Conservation (phyloP, 1,140 invertebrate genomes). For the Bombus waltoni region DNA sequence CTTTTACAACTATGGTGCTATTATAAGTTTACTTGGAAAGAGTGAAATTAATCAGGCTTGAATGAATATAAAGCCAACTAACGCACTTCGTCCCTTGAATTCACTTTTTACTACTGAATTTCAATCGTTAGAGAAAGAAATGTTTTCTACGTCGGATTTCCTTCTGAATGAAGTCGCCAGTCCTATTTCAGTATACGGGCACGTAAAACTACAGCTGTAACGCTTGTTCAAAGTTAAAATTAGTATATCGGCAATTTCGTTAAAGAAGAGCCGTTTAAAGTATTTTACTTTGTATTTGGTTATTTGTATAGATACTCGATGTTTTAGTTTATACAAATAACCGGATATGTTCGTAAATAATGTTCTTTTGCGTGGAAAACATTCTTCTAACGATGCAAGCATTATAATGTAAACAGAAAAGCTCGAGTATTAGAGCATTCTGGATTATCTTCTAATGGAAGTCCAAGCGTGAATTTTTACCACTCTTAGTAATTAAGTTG, state of each 20-base stretch:
- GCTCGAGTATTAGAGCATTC: neutral
- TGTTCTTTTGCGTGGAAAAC: neutral
- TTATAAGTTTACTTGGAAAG: slow-evolving; percentile 13
- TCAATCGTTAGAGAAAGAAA: neutral
- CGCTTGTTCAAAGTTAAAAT: neutral
- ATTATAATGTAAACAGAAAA: neutral
- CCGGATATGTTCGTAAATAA: neutral
- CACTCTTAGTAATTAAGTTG: neutral
- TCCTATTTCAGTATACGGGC: neutral
- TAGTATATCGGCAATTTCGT: no score
- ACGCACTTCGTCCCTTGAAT: neutral
- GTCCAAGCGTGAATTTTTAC: neutral
- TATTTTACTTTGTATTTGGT: neutral
- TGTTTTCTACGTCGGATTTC: neutral
- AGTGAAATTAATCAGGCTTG: neutral
- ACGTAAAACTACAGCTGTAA: neutral
- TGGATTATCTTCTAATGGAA: neutral
- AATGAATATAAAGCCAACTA: neutral
- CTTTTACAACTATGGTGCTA: slow-evolving; percentile 14
- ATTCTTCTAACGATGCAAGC: neutral
- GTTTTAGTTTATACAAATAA: neutral
- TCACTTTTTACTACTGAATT: neutral
- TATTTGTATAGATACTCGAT: neutral
- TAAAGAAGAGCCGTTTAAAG: neutral
- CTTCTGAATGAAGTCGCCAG: neutral